phyloP scores from a whole-genome alignment of 2,888 invertebrate genomes.

The Gymnoscelis rufifasciata region DNA sequence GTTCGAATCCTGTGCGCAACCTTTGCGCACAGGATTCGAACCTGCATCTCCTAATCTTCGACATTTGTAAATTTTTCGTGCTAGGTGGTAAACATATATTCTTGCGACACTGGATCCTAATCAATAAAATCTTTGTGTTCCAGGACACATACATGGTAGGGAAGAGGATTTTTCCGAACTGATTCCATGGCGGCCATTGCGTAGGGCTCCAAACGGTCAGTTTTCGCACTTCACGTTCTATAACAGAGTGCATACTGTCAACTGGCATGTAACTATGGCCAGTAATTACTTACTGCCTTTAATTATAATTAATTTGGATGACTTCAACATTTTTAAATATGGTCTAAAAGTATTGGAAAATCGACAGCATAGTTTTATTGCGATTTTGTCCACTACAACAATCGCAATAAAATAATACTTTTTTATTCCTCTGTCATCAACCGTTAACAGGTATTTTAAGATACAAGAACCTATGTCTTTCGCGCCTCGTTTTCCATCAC shows the following conservation, averaged over 20 bases:
- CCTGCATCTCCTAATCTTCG: too few relatives aligned
- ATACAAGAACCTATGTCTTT: constrained; percentile 37
- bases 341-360: not conserved
- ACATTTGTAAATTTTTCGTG: too few relatives aligned
- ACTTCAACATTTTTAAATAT: not conserved
- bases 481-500: too few relatives aligned
- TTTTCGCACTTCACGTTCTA: constrained; percentile 28
- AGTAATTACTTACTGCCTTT: too few relatives aligned
- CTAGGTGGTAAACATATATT: too few relatives aligned
- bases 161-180: too few relatives aligned
- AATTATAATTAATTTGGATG: constrained; percentile 26
- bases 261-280: constrained; percentile 38
- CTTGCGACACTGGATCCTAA: too few relatives aligned
- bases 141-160: too few relatives aligned
- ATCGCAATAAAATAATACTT: constrained; percentile 26
- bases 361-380: constrained; percentile 3
- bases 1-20: too few relatives aligned
- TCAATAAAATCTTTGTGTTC: too few relatives aligned
- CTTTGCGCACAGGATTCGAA: too few relatives aligned
- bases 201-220: constrained; percentile 24
- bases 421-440: constrained; percentile 18
- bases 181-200: too few relatives aligned
- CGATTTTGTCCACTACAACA: constrained; percentile 25
- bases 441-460: constrained; percentile 24
- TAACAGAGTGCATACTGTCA: constrained; percentile 27